Conservation (phyloP, 2,797 vertebrate species). For the Acrocephalus scirpaceus region DNA sequence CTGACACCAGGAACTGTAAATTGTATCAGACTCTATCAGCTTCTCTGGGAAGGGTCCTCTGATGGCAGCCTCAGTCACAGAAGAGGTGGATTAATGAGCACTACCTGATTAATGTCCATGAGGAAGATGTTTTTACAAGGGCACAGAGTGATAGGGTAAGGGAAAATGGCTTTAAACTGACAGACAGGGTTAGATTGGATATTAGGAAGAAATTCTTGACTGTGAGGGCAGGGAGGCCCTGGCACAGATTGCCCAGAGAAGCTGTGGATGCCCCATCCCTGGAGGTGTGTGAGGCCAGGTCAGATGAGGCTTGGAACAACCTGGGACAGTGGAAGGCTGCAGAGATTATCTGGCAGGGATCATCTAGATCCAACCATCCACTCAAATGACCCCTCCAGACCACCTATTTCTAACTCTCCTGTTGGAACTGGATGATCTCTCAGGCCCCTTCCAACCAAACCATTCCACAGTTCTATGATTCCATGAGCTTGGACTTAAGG, state of each 20-base stretch:
- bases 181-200: neutral
- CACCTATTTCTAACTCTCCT: neutral
- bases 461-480: neutral
- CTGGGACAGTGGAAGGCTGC: neutral
- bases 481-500: neutral
- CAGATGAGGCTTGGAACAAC: neutral
- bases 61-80: neutral
- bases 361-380: neutral
- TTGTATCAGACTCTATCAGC: neutral
- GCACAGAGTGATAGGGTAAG: neutral
- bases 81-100: neutral
- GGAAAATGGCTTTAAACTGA: neutral
- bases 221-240: rapidly evolving
- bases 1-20: neutral
- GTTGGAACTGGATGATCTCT: neutral
- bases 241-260: neutral
- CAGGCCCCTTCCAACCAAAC: neutral
- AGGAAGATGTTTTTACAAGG: neutral
- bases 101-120: neutral
- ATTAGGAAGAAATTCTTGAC: neutral
- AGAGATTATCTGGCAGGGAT: neutral
- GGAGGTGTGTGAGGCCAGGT: rapidly evolving
- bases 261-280: neutral
- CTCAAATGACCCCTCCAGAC: too few relatives aligned
- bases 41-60: neutral